phyloP scores from a whole-genome alignment of 2,113 vertebrate species.

The Alouatta palliata region DNA sequence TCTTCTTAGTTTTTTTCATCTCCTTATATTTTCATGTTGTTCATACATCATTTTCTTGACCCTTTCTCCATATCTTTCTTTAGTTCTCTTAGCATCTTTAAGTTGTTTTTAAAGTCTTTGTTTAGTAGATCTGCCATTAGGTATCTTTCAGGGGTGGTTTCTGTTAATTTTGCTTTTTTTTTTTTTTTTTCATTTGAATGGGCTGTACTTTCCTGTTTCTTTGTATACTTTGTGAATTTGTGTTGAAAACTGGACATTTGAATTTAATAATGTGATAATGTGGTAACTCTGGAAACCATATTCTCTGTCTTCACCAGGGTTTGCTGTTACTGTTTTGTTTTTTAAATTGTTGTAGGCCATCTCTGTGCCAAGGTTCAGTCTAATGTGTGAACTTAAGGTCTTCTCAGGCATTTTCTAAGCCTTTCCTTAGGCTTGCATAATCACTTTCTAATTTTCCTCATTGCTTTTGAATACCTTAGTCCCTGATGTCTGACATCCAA shows the following conservation, averaged over 20 bases:
- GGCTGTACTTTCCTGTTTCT: background rate
- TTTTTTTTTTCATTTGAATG: background rate
- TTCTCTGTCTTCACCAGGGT: background rate
- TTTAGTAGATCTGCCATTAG: background rate
- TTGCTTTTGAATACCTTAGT: background rate
- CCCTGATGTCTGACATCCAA: background rate
- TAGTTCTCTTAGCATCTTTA: background rate
- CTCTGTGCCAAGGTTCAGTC: background rate
- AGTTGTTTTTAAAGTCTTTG: background rate
- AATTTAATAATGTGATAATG: background rate
- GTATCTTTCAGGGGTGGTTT: background rate
- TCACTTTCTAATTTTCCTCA: background rate
- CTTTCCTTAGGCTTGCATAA: background rate
- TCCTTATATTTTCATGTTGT: background rate
- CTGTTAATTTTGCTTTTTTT: background rate
- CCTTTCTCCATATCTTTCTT: background rate
- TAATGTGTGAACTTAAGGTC: background rate
- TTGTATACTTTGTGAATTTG: background rate
- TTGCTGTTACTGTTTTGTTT: background rate
- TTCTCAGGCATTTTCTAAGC: background rate
- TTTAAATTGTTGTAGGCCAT: background rate
- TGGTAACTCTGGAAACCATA: background rate
- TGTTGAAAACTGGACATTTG: background rate
- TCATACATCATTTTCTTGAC: background rate
- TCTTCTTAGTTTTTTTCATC: background rate